These are phyloP conservation scores for Pteria penguin DNA, from an alignment of 2,888 invertebrate species.

Conservation along the genomic window DNA sequence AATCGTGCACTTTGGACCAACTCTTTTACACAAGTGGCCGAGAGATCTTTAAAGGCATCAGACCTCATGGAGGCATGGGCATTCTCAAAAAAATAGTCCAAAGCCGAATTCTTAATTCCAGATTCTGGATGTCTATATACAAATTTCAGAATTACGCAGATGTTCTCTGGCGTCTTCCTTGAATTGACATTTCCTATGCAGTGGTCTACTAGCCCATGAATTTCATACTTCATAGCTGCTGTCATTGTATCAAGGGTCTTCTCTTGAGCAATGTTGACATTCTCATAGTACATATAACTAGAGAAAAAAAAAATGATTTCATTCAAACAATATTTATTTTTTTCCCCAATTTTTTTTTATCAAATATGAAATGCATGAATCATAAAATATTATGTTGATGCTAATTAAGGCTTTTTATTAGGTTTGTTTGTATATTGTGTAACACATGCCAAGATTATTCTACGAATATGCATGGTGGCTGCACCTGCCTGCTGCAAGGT, in stretches of 20 bases:
- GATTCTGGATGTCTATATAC: background rate
- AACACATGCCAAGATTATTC: no score
- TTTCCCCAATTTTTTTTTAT: background rate
- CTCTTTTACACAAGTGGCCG: background rate
- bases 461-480: no score
- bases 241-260: background rate
- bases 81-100: constrained; percentile 19
- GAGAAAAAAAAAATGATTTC: background rate
- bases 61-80: background rate
- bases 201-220: constrained; percentile 1
- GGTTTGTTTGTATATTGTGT: no score
- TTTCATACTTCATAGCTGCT: constrained; percentile 18
- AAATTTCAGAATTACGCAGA: constrained; percentile 10
- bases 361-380: background rate
- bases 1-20: constrained; percentile 19
- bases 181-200: constrained; percentile 10
- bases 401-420: no score
- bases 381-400: background rate
- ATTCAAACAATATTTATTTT: background rate
- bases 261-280: constrained; percentile 2
- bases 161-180: constrained; percentile 12
- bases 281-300: constrained; percentile 30
- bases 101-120: background rate
- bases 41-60: constrained; percentile 7
- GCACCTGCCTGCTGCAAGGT: no score